phyloP scores from a whole-genome alignment of 2,888 invertebrate species.

The Cataglyphis rosenhaueri region DNA sequence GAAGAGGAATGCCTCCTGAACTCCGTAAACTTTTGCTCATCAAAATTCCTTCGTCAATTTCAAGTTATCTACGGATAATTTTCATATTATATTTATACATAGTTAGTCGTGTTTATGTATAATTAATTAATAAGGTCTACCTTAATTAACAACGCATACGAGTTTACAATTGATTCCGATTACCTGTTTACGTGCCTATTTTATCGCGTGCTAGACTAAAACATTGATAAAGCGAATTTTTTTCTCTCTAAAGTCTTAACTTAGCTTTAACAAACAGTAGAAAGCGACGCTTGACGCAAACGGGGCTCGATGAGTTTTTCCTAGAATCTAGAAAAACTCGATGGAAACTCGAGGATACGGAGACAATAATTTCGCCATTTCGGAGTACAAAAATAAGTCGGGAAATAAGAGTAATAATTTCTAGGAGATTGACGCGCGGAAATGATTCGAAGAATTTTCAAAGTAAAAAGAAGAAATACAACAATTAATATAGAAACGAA shows the following conservation, averaged over 20 bases:
- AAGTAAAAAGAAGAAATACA: slow-evolving; percentile 36
- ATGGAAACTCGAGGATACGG: slow-evolving; percentile 40
- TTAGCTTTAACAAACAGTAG: slow-evolving; percentile 35
- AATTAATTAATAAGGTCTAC: slow-evolving; percentile 4
- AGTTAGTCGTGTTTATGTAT: not conserved
- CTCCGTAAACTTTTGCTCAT: slow-evolving; percentile 21
- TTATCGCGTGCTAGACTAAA: not conserved
- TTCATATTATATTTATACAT: slow-evolving; percentile 11
- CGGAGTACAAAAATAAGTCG: slow-evolving; percentile 74
- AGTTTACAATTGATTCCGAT: slow-evolving; percentile 16
- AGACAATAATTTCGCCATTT: slow-evolving; percentile 67
- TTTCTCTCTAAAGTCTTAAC: slow-evolving; percentile 7
- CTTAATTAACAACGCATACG: slow-evolving; percentile 15
- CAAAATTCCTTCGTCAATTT: slow-evolving; percentile 19
- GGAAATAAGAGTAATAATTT: slow-evolving; percentile 78
- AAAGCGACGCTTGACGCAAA: slow-evolving; percentile 23
- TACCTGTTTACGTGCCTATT: not conserved
- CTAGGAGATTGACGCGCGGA: slow-evolving; percentile 60
- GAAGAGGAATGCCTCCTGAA: not conserved
- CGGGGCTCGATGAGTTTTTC: not conserved
- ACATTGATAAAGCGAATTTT: not conserved
- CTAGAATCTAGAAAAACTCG: slow-evolving; percentile 40
- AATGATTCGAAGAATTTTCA: slow-evolving; percentile 25
- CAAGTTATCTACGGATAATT: slow-evolving; percentile 25
- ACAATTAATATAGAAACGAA: not conserved